phyloP scores from a whole-genome alignment of 2,888 invertebrate species.

The Eucera pruinosa region DNA sequence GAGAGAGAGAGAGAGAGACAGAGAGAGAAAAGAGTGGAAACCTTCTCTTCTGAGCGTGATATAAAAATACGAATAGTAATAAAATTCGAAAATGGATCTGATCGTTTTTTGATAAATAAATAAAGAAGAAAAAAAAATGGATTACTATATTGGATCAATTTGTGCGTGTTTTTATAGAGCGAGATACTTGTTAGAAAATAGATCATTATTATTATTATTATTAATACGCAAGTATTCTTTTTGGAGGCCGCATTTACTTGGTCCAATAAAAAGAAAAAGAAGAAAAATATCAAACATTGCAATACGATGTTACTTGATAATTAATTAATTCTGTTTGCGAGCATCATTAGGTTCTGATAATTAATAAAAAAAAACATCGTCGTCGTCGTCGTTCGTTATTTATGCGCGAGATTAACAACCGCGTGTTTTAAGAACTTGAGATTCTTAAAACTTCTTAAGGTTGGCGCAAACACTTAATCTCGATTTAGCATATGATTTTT shows the following conservation, averaged over 20 bases:
- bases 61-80: constrained; percentile 25
- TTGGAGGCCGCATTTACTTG: constrained; percentile 59
- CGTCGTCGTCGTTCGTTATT: too few species aligned
- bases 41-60: constrained; percentile 31
- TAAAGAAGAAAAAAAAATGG: constrained; percentile 11
- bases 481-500: constrained; percentile 39
- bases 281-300: too few species aligned
- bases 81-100: constrained; percentile 47
- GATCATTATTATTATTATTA: too few species aligned
- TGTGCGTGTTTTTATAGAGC: too few species aligned
- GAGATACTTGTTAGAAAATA: too few species aligned
- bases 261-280: constrained; percentile 34
- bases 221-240: constrained; percentile 31
- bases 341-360: constrained; percentile 47
- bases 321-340: constrained; percentile 57
- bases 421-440: too few species aligned
- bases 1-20: too few species aligned
- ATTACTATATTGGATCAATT: constrained; percentile 47
- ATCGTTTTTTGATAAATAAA: constrained; percentile 30
- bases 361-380: too few species aligned
- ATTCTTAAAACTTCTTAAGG: too few species aligned
- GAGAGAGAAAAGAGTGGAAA: too few species aligned
- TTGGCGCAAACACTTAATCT: constrained; percentile 28
- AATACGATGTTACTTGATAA: constrained; percentile 40
- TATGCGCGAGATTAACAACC: constrained; percentile 41